Evolutionary conservation across 53 echinoderm and acorn worm species (phyloP).

Genomic region (Antedon mediterranea): DNA sequence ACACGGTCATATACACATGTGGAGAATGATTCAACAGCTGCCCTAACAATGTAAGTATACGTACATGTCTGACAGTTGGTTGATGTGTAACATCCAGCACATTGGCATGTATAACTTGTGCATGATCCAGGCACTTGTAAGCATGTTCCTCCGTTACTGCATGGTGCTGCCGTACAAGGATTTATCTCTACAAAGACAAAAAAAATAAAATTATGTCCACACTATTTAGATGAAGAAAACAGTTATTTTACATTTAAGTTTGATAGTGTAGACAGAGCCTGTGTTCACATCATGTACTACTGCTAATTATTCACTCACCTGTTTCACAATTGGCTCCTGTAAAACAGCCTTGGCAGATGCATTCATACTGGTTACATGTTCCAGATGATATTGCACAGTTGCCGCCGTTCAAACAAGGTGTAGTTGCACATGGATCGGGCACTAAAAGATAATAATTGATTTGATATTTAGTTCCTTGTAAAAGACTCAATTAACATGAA

Average conservation of each 20-base stretch:
- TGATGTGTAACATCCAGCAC: conserved; percentile 30
- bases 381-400: conserved; percentile 25
- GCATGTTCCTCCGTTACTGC: conserved; percentile 26
- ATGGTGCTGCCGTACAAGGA: conserved; percentile 20
- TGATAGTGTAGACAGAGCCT: no score
- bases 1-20: no score
- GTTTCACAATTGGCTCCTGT: conserved; percentile 33
- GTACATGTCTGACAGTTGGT: conserved; percentile 22
- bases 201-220: no score
- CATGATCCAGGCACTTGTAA: conserved; percentile 6
- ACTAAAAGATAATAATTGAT: conserved; percentile 1
- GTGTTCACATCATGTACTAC: neutral
- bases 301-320: conserved; percentile 21
- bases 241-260: no score
- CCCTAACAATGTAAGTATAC: no score
- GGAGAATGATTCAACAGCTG: no score
- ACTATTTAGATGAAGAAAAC: no score
- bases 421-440: conserved; percentile 15
- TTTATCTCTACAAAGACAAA: conserved; percentile 19
- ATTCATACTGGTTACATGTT: conserved; percentile 42
- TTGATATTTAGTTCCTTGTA: neutral
- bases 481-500: neutral
- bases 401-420: conserved; percentile 59
- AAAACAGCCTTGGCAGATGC: conserved; percentile 35
- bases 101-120: conserved; percentile 20